Base-by-base conservation (phyloP, 2,888 invertebrate species). In the Chironomus tentans region DNA sequence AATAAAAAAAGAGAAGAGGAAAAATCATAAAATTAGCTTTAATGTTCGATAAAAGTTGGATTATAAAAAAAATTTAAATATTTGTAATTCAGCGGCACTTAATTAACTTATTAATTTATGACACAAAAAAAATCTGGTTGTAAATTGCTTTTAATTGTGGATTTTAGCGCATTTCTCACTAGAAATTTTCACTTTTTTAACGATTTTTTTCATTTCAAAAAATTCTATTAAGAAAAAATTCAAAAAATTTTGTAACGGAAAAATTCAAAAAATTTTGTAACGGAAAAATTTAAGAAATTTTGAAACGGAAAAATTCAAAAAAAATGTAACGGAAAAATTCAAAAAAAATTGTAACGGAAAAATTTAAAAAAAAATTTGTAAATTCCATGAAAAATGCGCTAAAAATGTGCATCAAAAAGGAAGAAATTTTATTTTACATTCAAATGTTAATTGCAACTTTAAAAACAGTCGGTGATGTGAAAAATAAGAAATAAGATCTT, bases 31-130 rank as follows among this genome's bases (percentile, higher is more conserved):
- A 38, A 72, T 61, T 61, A 72, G 50, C 6, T 21, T 72, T 38
- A 62, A 61, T 62, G 46, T 21, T 21, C 65, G 18, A 18, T 56
- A 38, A 38, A 38, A 10, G 38, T 38, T 38, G 38, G 38, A 38
- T 38, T 38, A 10, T 38, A 38, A 38, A 56, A 15, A 56, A 15
- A 12, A 15, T 50, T n/a, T 18, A 56, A 38, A 2, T 15, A 15
- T n/a, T 4, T 22, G 22, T 68, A 68, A 68, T 72, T 50, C 61
- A 72, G 72, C 62, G 46, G 72, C 72, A 72, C 46, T 72, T 72
- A 72, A 72, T 21, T 18, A 56, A 18, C 2, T 38, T 18, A 7
- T 4, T 15, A 56, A 56, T 56, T 56, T 56, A 56, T 56, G 56
- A 56, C 56, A 56, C n/a, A 56, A 50, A 56, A 56, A 18, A 50